Evolutionary conservation across 1,140 invertebrate species (phyloP).

Genomic region (Heliconius congener): DNA sequence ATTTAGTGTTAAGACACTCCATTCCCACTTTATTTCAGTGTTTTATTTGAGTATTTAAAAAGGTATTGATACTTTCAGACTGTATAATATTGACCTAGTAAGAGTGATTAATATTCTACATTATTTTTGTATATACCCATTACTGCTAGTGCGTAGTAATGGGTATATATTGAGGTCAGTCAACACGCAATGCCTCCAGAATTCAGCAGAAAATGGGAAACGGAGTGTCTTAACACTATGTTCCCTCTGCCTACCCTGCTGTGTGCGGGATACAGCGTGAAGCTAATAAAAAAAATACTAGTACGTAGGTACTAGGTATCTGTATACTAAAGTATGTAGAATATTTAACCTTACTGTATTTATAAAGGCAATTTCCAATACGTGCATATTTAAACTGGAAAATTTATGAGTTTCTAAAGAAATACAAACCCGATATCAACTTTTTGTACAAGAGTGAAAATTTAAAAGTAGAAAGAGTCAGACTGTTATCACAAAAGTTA

Average conservation of each 20-base stretch:
- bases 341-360: neutral
- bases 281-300: neutral
- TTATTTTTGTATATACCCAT: neutral
- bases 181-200: no score
- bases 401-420: slow-evolving; percentile 11
- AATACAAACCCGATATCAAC: slow-evolving; percentile 13
- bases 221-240: no score
- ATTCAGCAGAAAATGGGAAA: no score
- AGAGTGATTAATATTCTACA: neutral
- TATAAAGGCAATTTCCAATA: neutral
- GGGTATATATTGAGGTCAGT: no score
- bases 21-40: no score
- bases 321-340: neutral
- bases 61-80: neutral
- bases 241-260: no score
- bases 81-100: neutral
- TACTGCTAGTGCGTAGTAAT: neutral
- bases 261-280: no score
- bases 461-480: slow-evolving; percentile 24
- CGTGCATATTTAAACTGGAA: slow-evolving; percentile 1
- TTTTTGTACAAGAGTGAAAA: slow-evolving; percentile 29
- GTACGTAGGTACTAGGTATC: neutral
- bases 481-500: slow-evolving; percentile 32
- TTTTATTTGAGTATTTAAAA: neutral
- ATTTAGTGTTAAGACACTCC: no score